These are phyloP conservation scores for Pangasius macronema DNA, from an alignment of 2,797 vertebrate species.

Conservation along the genomic window DNA sequence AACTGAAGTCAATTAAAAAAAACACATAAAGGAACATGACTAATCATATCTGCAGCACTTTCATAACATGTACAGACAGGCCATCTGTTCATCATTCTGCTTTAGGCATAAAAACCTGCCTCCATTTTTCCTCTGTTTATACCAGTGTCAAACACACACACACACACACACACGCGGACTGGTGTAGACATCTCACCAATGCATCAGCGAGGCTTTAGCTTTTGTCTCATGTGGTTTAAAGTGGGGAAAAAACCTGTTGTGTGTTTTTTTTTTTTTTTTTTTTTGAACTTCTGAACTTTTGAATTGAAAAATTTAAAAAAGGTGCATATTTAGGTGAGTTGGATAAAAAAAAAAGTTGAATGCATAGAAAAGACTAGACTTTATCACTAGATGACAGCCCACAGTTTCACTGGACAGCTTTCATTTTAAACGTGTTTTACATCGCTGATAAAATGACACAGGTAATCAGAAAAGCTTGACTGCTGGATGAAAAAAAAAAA, in stretches of 20 bases:
- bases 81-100: conserved; percentile 29
- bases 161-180: conserved; percentile 11
- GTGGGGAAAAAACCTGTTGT: neutral
- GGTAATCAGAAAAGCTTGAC: conserved; percentile 42
- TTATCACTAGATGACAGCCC: neutral
- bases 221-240: conserved; percentile 46
- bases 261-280: too few species aligned
- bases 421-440: neutral
- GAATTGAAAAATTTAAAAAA: neutral
- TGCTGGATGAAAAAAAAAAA: neutral
- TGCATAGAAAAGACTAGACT: neutral
- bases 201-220: conserved; percentile 41
- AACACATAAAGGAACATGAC: conserved; percentile 16
- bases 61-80: conserved; percentile 41
- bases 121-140: conserved; percentile 30
- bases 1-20: conserved; percentile 27
- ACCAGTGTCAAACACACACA: conserved; percentile 20
- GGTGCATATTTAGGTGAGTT: neutral
- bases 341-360: neutral
- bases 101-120: conserved; percentile 14
- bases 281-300: neutral
- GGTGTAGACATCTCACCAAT: conserved; percentile 46
- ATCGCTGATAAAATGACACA: conserved; percentile 57
- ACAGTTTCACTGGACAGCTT: conserved; percentile 48
- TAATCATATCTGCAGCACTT: conserved; percentile 37